Percentiles rank a stretch among this genome's conserved stretches.
phyloP scores from a whole-genome alignment of 2,888 invertebrate species.

The Apocheima hispidaria region DNA sequence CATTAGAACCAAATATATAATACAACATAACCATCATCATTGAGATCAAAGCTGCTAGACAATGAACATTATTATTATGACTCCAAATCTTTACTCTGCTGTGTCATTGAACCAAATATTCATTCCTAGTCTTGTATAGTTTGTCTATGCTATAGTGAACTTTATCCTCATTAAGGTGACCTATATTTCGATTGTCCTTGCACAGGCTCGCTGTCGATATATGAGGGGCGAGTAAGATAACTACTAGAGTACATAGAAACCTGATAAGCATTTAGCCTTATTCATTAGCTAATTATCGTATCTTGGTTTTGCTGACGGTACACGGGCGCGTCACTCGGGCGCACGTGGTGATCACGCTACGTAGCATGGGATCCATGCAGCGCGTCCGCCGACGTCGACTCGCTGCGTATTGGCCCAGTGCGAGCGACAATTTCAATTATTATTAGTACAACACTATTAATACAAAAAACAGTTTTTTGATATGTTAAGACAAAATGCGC shows the following conservation, averaged over 20 bases:
- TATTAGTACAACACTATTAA: no score
- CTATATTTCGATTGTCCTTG: not conserved
- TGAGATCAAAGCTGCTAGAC: no score
- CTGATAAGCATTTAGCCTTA: conserved; percentile 1
- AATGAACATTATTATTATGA: no score
- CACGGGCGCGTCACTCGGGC: conserved; percentile 21
- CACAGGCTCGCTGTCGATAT: not conserved
- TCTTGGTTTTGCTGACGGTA: conserved; percentile 41
- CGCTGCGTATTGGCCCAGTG: conserved; percentile 32
- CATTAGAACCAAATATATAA: no score
- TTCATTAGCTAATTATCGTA: conserved; percentile 25
- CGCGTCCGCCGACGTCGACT: conserved; percentile 24
- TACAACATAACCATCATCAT: no score
- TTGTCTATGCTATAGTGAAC: no score
- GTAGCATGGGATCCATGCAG: conserved; percentile 51
- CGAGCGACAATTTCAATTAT: conserved; percentile 33
- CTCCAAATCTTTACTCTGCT: no score
- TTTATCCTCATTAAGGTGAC: no score
- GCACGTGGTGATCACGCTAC: conserved; percentile 57
- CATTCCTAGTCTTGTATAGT: no score
- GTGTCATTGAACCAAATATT: not conserved
- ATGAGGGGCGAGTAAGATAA: not conserved
- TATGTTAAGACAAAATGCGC: no score
- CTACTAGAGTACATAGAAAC: not conserved
- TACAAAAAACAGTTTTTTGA: no score